A percentile compares a stretch with the other conserved stretches of the same genome.
Conservation (phyloP, 2,797 vertebrate species). For the Chaunax sp. region DNA sequence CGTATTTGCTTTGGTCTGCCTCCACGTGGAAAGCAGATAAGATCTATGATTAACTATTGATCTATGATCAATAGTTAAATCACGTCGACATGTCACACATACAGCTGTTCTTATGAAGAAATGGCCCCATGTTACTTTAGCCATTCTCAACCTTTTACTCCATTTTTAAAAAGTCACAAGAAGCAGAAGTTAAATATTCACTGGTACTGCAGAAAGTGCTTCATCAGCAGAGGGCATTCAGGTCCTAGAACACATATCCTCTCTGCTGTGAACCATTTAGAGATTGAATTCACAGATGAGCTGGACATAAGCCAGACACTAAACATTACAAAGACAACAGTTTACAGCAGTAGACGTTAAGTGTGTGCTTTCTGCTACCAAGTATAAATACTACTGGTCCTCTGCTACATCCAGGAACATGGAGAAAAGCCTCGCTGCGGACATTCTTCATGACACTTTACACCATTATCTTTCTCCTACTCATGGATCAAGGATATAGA, state of each 20-base stretch:
- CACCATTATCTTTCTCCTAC: no score
- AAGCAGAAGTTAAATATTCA: not conserved
- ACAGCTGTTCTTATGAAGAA: not conserved
- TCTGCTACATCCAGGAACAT: conserved; percentile 2
- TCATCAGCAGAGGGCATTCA: conserved; percentile 7
- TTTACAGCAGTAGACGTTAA: conserved; percentile 12
- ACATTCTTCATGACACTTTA: not conserved
- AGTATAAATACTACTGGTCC: conserved; percentile 3
- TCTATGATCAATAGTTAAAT: not conserved
- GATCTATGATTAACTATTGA: conserved; percentile 8
- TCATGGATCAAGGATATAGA: conserved; percentile 12
- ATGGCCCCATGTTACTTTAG: not conserved
- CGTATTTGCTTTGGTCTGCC: conserved; percentile 10
- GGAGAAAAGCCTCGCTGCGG: conserved; percentile 7
- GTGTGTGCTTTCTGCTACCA: conserved; percentile 6
- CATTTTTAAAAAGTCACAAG: not conserved
- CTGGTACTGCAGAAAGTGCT: not conserved
- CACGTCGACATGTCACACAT: not conserved
- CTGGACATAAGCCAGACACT: conserved; percentile 12
- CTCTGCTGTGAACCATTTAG: conserved; percentile 15
- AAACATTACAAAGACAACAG: not conserved
- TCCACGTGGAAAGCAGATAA: conserved; percentile 11
- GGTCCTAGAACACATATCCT: conserved; percentile 6
- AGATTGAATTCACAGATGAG: conserved; percentile 13
- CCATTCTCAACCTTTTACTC: not conserved